Base-by-base conservation (phyloP, 2,797 vertebrate genomes). In the Cottoperca gobio region DNA sequence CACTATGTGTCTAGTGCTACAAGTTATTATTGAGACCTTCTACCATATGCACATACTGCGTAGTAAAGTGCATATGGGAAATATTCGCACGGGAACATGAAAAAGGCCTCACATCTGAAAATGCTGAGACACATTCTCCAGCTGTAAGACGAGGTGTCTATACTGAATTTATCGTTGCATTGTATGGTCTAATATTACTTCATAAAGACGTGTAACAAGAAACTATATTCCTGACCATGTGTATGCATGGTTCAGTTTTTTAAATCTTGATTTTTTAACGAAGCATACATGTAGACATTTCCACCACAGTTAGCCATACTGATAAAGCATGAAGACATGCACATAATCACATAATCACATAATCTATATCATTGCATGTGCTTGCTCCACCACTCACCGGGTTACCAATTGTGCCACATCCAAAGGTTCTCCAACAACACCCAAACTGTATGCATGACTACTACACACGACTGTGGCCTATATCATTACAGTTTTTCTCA, bases 1-100 rank as follows among this genome's bases (percentile, higher is more conserved):
- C 84, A 61, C 43, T 75, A 67, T 72, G 73, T 76, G 76, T 82
- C 74, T 73, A 39, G 59, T 6, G 59, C 46, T 81, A 71, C 73
- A 80, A 57, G 70, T 73, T 83, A 77, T 85, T 81, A 79, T 66
- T 76, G 39, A 78, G 66, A 69, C 45, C 40, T 65, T 63, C 46
- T 53, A 52, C 60, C 4, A 10, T 64, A 50, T 73, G 13, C 37
- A 63, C 50, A 78, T 33, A 24, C 45, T 75, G 54, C 74, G 67
- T 50, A 52, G n/a, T n/a, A n/a, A n/a, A n/a, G n/a, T n/a, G n/a
- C n/a, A n/a, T n/a, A n/a, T n/a, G n/a, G n/a, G n/a, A 43, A 43
- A 45, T 46, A 33, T 42, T 69, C 72, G 70, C 21, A 58, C 55
- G 57, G 50, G 1, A 48, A 65, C 45, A 81, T n/a, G 5, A 17